Evolutionary conservation across 2,113 vertebrate genomes (phyloP).

Genomic region (Corythaeola cristata): DNA sequence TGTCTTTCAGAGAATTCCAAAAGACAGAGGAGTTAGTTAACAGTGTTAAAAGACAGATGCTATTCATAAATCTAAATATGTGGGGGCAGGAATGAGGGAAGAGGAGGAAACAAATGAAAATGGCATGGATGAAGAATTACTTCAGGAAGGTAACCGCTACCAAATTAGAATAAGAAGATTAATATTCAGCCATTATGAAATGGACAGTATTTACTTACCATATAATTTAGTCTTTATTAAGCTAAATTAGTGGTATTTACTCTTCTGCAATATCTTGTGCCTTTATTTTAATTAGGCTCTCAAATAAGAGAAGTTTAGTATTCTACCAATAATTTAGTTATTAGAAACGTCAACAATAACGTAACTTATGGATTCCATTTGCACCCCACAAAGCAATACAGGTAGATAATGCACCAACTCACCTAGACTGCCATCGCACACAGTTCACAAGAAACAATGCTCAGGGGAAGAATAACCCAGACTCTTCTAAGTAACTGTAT

Average conservation of each 20-base stretch:
- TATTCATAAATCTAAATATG: neutral
- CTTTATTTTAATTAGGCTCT: neutral
- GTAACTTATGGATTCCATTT: neutral
- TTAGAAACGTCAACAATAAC: neutral
- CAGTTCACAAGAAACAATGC: neutral
- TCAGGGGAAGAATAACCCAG: neutral
- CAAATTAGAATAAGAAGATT: neutral
- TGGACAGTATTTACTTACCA: neutral
- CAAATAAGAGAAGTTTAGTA: neutral
- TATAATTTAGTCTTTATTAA: neutral
- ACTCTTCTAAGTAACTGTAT: neutral
- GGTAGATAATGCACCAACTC: neutral
- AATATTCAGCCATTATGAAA: neutral
- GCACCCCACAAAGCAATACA: neutral
- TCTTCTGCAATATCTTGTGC: neutral
- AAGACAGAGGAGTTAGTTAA: neutral
- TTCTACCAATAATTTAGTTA: neutral
- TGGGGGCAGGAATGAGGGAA: neutral
- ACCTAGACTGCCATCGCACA: fast-evolving
- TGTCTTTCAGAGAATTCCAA: neutral
- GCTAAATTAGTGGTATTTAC: neutral
- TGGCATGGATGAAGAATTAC: neutral
- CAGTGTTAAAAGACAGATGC: neutral
- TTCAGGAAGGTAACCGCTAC: neutral
- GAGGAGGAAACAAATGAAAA: neutral